Evolutionary conservation across 2,888 invertebrate species (phyloP).

Genomic region (Miltochrista miniata): DNA sequence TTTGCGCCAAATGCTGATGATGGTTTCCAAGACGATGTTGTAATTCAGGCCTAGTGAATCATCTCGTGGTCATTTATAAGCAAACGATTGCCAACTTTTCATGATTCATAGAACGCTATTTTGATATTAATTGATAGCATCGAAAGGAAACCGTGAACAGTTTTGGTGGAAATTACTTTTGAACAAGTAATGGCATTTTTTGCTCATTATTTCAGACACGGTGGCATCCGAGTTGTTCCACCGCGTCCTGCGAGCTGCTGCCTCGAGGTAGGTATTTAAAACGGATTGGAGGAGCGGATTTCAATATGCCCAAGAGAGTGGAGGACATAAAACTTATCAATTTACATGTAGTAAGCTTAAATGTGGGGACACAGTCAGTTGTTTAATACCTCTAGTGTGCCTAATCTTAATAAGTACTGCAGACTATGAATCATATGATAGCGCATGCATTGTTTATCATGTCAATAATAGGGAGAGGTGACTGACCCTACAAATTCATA

Average conservation of each 20-base stretch:
- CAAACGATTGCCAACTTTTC: neutral
- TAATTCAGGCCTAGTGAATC: neutral
- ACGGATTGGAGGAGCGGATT: conserved; percentile 11
- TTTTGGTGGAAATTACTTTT: conserved; percentile 53
- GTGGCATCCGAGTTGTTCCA: conserved; percentile 70
- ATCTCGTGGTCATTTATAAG: neutral
- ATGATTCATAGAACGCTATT: neutral
- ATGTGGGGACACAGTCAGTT: too few relatives aligned
- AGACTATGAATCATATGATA: too few relatives aligned
- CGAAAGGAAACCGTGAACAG: conserved; percentile 51
- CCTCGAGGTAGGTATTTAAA: conserved; percentile 65
- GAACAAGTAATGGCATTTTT: conserved; percentile 79
- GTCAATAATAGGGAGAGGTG: too few relatives aligned
- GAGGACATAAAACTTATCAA: neutral
- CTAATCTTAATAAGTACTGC: too few relatives aligned
- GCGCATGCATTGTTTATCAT: too few relatives aligned
- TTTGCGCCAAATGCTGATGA: conserved; percentile 52
- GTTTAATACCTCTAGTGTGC: too few relatives aligned
- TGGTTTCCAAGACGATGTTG: conserved; percentile 44
- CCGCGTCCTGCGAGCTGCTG: conserved; percentile 59
- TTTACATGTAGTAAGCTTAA: too few relatives aligned
- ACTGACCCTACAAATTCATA: too few relatives aligned
- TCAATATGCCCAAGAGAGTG: conserved; percentile 5
- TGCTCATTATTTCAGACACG: conserved; percentile 82
- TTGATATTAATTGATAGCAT: neutral